Evolutionary conservation across 2,888 invertebrate genomes (phyloP).

Genomic region (Lingula anatina): DNA sequence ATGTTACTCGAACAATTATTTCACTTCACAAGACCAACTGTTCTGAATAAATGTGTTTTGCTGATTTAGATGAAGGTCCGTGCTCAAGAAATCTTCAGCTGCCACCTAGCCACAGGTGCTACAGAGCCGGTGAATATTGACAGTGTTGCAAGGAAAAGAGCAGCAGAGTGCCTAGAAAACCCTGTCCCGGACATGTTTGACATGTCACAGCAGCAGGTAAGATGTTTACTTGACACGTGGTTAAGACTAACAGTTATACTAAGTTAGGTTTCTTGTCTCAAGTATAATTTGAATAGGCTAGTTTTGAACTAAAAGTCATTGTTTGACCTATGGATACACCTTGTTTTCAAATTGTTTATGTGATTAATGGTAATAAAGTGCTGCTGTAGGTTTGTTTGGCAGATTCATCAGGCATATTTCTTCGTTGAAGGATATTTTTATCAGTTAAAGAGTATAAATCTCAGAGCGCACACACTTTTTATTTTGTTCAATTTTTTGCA

Average conservation of each 20-base stretch:
- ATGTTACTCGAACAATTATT: too few species aligned
- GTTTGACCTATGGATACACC: background rate
- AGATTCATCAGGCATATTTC: too few species aligned
- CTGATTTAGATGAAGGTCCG: slow-evolving; percentile 57
- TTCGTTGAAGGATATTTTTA: too few species aligned
- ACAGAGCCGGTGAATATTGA: slow-evolving; percentile 95
- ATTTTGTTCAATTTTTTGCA: too few species aligned
- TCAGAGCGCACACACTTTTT: too few species aligned
- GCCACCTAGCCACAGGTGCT: slow-evolving; percentile 81
- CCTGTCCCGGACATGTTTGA: slow-evolving; percentile 68
- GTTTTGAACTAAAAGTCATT: background rate
- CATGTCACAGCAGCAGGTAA: slow-evolving; percentile 56
- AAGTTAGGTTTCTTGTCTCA: background rate
- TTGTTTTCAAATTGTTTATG: too few species aligned
- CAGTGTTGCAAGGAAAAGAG: slow-evolving; percentile 66
- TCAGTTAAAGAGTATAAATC: too few species aligned
- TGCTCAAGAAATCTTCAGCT: slow-evolving; percentile 78
- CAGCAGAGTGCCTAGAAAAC: slow-evolving; percentile 51
- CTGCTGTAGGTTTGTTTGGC: too few species aligned
- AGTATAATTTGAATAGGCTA: background rate
- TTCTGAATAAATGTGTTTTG: slow-evolving; percentile 7
- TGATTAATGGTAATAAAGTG: too few species aligned
- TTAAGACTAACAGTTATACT: background rate
- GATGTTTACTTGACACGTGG: slow-evolving; percentile 4
- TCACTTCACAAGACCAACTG: too few species aligned